Evolutionary conservation across 2,113 vertebrate species (phyloP), one percentile per base, ranked within the genome.

Genomic region (Beaufortia kweichowensis): DNA sequence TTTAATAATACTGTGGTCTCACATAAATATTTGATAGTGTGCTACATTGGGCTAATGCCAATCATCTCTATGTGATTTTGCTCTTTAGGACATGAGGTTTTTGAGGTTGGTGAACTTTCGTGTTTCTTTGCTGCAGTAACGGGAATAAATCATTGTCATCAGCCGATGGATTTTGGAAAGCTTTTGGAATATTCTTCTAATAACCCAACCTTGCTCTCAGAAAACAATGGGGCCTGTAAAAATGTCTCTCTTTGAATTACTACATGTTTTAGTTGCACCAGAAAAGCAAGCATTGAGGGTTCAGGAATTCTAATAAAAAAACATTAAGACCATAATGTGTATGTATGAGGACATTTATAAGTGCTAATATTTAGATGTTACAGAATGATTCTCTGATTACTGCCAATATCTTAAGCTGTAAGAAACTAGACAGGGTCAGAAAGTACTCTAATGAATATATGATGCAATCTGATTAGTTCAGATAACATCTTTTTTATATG

Each of bases 101-200:
- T 33, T n/a, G 39, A 72, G 23, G 61, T 65, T 31, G 56, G 63
- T 33, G 63, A 63, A 24, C 55, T 67, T 19, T 31, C 7, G 14
- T 64, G 15, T 26, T 63, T 61, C 24, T 59, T 61, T 33, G 33
- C 59, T 63, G 62, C 14, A 46, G 53, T 35, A 57, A 23, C 23
- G 62, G 56, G 21, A 75, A 77, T 75, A 78, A 74, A 69, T 48
- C 33, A 39, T 17, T 41, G 29, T 21, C 41, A 46, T 28, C 66
- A 26, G 24, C 11, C 41, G 7, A 55, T 6, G 14, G 50, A n/a
- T 64, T 75, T 19, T 78, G 55, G 57, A 68, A 24, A 55, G 63
- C 63, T 15, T 63, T 60, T 67, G 55, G 56, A 71, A 73, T 66
- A 66, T 77, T 68, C 33, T 69, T 55, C 61, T 72, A 77, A 73